Conservation (phyloP, 2,113 vertebrate species). For the Xiphorhynchus elegans region DNA sequence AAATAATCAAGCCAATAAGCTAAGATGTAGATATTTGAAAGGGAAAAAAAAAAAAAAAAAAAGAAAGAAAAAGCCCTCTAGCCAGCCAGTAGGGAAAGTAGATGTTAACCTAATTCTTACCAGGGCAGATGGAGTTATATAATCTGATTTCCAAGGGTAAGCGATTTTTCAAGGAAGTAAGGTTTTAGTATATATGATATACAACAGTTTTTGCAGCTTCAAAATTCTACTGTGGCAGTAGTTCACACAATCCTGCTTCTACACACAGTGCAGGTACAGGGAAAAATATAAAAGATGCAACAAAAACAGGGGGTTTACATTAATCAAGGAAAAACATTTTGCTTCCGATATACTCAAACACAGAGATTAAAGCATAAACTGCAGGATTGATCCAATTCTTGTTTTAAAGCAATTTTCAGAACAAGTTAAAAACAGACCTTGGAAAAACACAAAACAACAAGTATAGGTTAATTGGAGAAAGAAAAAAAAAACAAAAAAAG, state of each 20-base stretch:
- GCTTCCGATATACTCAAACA: not conserved
- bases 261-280: not conserved
- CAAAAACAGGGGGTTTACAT: not conserved
- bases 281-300: not conserved
- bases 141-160: constrained; percentile 23
- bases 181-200: not conserved
- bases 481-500: not conserved
- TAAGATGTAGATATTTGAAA: not conserved
- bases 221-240: not conserved
- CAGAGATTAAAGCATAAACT: not conserved
- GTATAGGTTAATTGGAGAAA: not conserved
- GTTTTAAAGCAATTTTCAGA: not conserved
- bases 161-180: not conserved
- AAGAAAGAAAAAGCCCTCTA: not conserved
- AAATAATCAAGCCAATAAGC: not conserved
- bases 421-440: not conserved
- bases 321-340: not conserved
- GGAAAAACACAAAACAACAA: not conserved
- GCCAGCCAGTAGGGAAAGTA: not conserved
- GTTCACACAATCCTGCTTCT: not conserved
- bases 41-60: fast-evolving
- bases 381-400: not conserved
- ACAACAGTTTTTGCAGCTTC: not conserved
- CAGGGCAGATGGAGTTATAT: not conserved
- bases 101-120: constrained; percentile 16